Percentiles rank a stretch among this genome's conserved stretches.
Evolutionary conservation across 2,888 invertebrate species (phyloP).

Genomic region (Eupithecia exiguata): DNA sequence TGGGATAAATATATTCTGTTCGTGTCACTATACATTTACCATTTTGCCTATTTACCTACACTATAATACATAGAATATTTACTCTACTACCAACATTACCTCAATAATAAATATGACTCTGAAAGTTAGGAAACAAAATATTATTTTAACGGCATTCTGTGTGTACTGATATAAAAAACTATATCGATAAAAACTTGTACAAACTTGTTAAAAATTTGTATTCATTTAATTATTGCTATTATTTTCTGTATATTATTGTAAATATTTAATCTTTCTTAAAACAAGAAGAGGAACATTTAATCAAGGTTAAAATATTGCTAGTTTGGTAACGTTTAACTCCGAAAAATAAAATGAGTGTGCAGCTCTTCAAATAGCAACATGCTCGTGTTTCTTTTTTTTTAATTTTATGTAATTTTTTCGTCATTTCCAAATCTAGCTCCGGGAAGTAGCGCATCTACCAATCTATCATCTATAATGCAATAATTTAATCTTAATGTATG

Average conservation of each 20-base stretch:
- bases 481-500: conserved; percentile 59
- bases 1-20: conserved; percentile 72
- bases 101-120: conserved; percentile 85
- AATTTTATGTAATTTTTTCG: conserved; percentile 59
- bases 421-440: conserved; percentile 71
- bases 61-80: conserved; percentile 85
- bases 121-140: conserved; percentile 85
- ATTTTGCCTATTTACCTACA: conserved; percentile 79
- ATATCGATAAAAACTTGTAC: conserved; percentile 83
- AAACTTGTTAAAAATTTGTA: conserved; percentile 78
- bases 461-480: conserved; percentile 77
- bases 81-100: conserved; percentile 67
- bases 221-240: conserved; percentile 80
- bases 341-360: conserved; percentile 79
- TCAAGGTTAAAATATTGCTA: conserved; percentile 81
- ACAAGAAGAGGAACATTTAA: conserved; percentile 83
- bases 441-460: conserved; percentile 82
- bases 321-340: conserved; percentile 80
- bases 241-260: conserved; percentile 81
- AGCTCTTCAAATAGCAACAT: conserved; percentile 84
- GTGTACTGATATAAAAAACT: conserved; percentile 81
- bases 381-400: conserved; percentile 57
- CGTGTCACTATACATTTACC: conserved; percentile 71
- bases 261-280: conserved; percentile 84
- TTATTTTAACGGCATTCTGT: conserved; percentile 75